Evolutionary conservation across 2,113 vertebrate genomes (phyloP).

Genomic region (Dromas ardeola): DNA sequence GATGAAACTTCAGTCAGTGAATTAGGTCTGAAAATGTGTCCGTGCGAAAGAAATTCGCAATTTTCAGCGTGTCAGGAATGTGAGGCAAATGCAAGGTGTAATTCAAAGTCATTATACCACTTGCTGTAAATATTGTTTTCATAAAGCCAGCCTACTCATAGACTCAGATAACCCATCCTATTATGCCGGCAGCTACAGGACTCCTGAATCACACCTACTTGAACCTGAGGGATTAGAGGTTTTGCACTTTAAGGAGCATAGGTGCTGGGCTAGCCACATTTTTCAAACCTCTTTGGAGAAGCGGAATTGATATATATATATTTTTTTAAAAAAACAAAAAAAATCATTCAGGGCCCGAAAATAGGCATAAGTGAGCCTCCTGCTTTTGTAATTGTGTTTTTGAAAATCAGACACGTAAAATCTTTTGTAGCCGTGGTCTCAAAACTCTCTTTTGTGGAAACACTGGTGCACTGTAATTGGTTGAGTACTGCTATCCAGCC

Average conservation of each 20-base stretch:
- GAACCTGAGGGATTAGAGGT: conserved; percentile 28
- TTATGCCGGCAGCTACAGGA: neutral
- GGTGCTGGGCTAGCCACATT: neutral
- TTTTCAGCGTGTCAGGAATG: neutral
- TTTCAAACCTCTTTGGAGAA: conserved; percentile 25
- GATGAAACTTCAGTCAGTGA: neutral
- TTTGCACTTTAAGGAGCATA: conserved; percentile 17
- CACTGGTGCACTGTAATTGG: conserved; percentile 87
- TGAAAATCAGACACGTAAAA: conserved; percentile 71
- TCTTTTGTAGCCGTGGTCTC: conserved; percentile 80
- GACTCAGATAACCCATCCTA: conserved; percentile 18
- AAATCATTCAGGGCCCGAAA: conserved; percentile 24
- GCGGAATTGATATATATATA: neutral
- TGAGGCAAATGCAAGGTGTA: neutral
- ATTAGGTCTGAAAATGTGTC: neutral
- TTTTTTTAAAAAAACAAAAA: conserved; percentile 1
- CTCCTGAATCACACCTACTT: conserved; percentile 16
- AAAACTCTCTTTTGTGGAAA: conserved; percentile 77
- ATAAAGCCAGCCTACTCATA: conserved; percentile 12
- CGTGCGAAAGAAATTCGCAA: neutral
- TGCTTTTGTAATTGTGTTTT: conserved; percentile 54
- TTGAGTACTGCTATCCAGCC: conserved; percentile 87
- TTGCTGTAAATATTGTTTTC: conserved; percentile 2
- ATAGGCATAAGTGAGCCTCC: conserved; percentile 1
- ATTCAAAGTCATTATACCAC: neutral